Evolutionary conservation across 2,888 invertebrate genomes (phyloP).

Genomic region (Phortica magna): DNA sequence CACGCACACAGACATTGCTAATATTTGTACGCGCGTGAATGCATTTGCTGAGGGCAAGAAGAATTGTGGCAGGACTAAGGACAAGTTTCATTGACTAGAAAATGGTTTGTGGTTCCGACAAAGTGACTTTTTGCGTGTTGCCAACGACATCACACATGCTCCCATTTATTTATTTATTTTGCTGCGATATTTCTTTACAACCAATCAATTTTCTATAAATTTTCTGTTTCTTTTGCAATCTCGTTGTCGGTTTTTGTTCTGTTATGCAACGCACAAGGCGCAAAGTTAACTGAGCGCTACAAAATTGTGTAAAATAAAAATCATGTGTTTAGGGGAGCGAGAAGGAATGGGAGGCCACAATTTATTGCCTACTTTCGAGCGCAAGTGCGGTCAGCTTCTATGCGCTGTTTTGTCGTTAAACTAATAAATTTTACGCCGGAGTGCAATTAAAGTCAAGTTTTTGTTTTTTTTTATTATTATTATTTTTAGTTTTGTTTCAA

Average conservation of each 20-base stretch:
- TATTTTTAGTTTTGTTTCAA: not conserved
- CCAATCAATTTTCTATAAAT: not conserved
- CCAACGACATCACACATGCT: not conserved
- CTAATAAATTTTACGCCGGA: conserved; percentile 18
- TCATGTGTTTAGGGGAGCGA: too few species aligned
- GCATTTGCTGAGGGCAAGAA: not conserved
- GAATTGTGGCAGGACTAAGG: not conserved
- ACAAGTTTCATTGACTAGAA: not conserved
- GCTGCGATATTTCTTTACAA: not conserved
- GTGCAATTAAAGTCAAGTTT: conserved; percentile 1
- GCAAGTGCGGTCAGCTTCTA: not conserved
- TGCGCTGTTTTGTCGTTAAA: not conserved
- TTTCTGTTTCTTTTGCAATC: not conserved
- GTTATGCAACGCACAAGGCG: not conserved
- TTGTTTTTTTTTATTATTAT: too few species aligned
- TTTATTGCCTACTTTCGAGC: conserved; percentile 12
- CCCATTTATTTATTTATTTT: conserved; percentile 8
- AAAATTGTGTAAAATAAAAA: too few species aligned
- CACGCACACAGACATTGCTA: not conserved
- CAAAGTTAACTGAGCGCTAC: not conserved
- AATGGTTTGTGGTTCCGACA: not conserved
- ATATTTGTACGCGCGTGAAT: too few species aligned
- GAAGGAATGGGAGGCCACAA: not conserved
- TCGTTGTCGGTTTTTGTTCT: not conserved
- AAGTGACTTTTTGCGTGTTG: not conserved